Percentiles rank a stretch among this genome's conserved stretches.
phyloP scores from a whole-genome alignment of 2,113 vertebrate species.

The Peromyscus polionotus region DNA sequence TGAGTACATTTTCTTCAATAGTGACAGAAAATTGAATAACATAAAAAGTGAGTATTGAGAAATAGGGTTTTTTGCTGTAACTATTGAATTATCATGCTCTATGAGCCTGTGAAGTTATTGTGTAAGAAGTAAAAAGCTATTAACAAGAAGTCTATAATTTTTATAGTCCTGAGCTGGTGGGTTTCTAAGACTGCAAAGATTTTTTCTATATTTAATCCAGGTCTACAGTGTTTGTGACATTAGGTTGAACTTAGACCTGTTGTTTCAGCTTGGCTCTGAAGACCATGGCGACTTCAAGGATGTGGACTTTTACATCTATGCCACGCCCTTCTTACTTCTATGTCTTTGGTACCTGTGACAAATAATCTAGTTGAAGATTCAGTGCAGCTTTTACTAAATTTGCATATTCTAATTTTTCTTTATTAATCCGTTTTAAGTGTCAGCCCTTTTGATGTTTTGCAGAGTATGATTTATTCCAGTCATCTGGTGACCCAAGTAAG shows the following conservation, averaged over 20 bases:
- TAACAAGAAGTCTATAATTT: background rate
- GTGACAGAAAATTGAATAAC: background rate
- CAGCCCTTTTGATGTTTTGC: background rate
- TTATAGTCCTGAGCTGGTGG: background rate
- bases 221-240: background rate
- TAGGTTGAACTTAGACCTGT: background rate
- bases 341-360: background rate
- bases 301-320: background rate
- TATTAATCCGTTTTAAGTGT: background rate
- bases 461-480: background rate
- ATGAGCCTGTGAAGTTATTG: background rate
- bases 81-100: background rate
- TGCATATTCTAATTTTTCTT: background rate
- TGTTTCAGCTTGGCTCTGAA: background rate
- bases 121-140: background rate
- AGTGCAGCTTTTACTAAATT: background rate
- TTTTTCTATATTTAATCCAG: background rate
- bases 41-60: background rate
- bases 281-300: background rate
- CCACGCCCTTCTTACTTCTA: background rate
- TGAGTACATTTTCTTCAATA: background rate
- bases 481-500: background rate
- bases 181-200: background rate
- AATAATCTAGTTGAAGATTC: background rate
- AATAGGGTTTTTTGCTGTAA: background rate